phyloP scores from a whole-genome alignment of 2,797 vertebrate species.

The Orestias chungarensis region DNA sequence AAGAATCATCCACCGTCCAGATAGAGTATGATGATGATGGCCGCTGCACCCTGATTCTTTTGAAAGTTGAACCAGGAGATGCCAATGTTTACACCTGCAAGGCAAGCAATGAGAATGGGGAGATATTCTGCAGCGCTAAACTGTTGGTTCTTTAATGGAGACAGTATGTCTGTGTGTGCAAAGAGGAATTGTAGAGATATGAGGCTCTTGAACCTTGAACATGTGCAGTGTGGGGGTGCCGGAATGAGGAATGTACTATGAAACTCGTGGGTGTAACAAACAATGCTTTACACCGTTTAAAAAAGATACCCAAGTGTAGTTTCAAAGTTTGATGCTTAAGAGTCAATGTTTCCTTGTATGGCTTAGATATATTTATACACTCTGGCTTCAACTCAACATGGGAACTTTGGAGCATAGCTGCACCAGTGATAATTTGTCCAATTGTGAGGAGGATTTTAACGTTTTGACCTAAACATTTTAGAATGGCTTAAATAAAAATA shows the following conservation, averaged over 20 bases:
- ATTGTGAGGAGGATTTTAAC: too few relatives aligned
- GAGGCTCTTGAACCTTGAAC: conserved; percentile 8
- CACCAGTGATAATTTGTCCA: too few relatives aligned
- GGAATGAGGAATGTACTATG: conserved; percentile 18
- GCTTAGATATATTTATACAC: not conserved
- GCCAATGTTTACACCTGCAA: conserved; percentile 77
- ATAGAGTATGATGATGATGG: conserved; percentile 84
- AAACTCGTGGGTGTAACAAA: not conserved
- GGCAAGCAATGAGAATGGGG: conserved; percentile 76
- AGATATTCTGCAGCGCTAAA: conserved; percentile 66
- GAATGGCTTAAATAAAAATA: too few relatives aligned
- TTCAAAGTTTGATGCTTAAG: conserved; percentile 18
- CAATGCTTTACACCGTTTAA: not conserved
- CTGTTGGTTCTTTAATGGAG: conserved; percentile 55
- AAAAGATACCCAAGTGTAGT: conserved; percentile 25
- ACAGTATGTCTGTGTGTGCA: not conserved
- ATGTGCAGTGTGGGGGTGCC: conserved; percentile 19
- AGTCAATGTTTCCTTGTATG: conserved; percentile 12
- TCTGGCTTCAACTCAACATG: conserved; percentile 3
- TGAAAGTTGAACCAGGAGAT: conserved; percentile 53
- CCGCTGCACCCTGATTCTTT: conserved; percentile 75
- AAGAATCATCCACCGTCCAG: conserved; percentile 65
- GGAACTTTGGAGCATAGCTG: not conserved
- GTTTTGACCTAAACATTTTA: too few relatives aligned
- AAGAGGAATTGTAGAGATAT: conserved; percentile 8